Evolutionary conservation across 2,113 vertebrate genomes (phyloP).

Genomic region (Saimiri boliviensis): DNA sequence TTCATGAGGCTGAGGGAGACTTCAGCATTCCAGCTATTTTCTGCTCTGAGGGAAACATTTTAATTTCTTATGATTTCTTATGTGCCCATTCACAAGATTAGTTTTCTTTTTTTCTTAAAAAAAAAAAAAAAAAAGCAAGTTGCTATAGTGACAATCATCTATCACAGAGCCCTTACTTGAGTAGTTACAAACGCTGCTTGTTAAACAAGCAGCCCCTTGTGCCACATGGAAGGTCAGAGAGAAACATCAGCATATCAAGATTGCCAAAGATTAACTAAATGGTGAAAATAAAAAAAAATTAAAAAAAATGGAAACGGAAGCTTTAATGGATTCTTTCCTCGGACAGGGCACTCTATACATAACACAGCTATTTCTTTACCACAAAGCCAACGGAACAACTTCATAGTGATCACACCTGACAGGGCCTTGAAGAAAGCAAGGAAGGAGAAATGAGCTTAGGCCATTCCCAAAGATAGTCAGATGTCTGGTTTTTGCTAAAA

Average conservation of each 20-base stretch:
- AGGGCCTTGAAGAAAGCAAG: neutral
- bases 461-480: neutral
- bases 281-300: neutral
- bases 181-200: slow-evolving; percentile 43
- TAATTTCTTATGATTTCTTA: slow-evolving; percentile 55
- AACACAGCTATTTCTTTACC: neutral
- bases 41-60: slow-evolving; percentile 24
- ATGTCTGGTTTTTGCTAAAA: neutral
- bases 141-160: slow-evolving; percentile 54
- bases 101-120: neutral
- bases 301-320: neutral
- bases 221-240: neutral
- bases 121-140: neutral
- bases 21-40: slow-evolving; percentile 46
- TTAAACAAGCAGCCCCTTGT: slow-evolving; percentile 34
- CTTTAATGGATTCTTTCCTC: neutral
- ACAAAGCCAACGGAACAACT: neutral
- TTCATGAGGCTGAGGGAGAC: neutral
- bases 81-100: slow-evolving; percentile 44
- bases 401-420: neutral
- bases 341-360: neutral
- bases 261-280: neutral
- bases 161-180: slow-evolving; percentile 15
- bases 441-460: neutral
- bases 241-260: neutral